A percentile compares a stretch with the other conserved stretches of the same genome.
phyloP scores from a whole-genome alignment of 2,888 invertebrate genomes.

The Eupithecia subumbrata region DNA sequence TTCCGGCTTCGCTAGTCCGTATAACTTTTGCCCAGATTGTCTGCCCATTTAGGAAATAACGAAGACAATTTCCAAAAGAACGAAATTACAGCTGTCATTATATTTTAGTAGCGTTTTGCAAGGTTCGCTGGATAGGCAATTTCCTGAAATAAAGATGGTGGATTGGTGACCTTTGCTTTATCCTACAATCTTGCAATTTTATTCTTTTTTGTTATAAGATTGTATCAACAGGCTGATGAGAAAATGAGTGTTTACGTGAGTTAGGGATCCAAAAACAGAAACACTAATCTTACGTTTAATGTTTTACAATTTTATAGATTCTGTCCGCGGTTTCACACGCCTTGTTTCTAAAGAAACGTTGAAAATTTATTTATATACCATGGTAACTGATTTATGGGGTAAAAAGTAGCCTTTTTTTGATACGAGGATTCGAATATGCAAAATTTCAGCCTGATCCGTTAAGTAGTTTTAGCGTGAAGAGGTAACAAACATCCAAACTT shows the following conservation, averaged over 20 bases:
- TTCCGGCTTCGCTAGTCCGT: background rate
- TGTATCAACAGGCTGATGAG: slow-evolving; percentile 12
- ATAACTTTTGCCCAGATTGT: background rate
- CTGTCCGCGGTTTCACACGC: no score
- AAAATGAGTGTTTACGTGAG: slow-evolving; percentile 11
- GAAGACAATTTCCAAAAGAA: slow-evolving; percentile 7
- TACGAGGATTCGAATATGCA: no score
- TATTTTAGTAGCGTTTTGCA: slow-evolving; percentile 13
- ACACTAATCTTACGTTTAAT: background rate
- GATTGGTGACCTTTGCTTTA: background rate
- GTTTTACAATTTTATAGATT: background rate
- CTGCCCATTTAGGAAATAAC: slow-evolving; percentile 2
- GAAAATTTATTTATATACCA: no score
- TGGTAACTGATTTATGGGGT: no score
- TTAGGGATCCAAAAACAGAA: background rate
- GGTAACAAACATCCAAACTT: no score
- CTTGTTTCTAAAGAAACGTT: no score
- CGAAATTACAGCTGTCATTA: slow-evolving; percentile 14
- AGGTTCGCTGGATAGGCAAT: slow-evolving; percentile 9
- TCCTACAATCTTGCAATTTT: slow-evolving; percentile 3
- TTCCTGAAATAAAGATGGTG: slow-evolving; percentile 9
- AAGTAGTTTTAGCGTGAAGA: no score
- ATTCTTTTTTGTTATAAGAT: slow-evolving; percentile 22
- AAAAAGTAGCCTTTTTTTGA: no score
- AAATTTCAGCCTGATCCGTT: no score